Evolutionary conservation across 2,888 invertebrate species (phyloP), one percentile per base, ranked within the genome.

Genomic region (Cyaniris semiargus): DNA sequence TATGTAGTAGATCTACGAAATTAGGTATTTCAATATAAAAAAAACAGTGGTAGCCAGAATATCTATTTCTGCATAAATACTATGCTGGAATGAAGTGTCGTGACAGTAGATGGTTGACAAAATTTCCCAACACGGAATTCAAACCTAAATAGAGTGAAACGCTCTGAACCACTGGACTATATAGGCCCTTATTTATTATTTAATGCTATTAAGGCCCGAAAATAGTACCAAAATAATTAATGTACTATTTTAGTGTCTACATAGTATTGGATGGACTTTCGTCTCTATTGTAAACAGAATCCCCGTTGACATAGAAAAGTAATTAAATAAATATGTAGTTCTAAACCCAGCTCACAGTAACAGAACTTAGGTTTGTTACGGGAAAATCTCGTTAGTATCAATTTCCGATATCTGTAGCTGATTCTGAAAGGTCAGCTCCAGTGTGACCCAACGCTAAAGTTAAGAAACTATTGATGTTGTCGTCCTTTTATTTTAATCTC

Each of bases 301-400:
- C 18, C 18, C 18, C 6, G 2, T n/a, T 58, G 18, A 6, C 13
- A 23, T 60, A 66, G 27, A 66, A 66, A 27, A 27, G 6, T 66
- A 3, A 27, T 23, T 66, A 66, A 66, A 66, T 1, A 13, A 66
- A 15, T 27, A 66, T 15, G 66, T 15, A 4, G 18, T 66, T 66
- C 27, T 66, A 18, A 66, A 6, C 66, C 23, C 21, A 23, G n/a
- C 60, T 31, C 18, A 18, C 27, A 66, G 66, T 31, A 31, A 6
- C 66, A 66, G 6, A 66, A 66, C 66, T 31, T 18, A 27, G 66
- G 31, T 66, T 66, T 27, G 66, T 27, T 66, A 15, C 27, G 0
- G 27, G 27, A 66, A 66, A 66, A 66, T 66, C 66, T 66, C 66
- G 27, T 66, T 66, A 66, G 66, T 66, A 66, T 66, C 66, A 15